Evolutionary conservation across 2,888 invertebrate genomes (phyloP), one percentile per base, ranked within the genome.

Genomic region (Caenorhabditis sp.): DNA sequence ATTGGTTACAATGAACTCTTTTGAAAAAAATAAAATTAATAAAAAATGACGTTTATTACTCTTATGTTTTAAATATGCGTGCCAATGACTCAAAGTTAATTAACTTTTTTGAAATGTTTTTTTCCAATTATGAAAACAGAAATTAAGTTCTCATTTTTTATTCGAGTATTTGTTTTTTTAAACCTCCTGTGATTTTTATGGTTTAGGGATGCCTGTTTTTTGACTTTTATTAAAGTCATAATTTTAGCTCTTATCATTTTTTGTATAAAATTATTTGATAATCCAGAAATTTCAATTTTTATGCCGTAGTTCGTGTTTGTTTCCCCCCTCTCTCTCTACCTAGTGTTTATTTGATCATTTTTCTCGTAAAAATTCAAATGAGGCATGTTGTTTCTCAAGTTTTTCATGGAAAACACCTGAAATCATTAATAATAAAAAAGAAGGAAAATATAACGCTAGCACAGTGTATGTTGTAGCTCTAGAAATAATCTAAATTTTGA

Each of bases 401-500:
- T 43, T 14, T 14, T 43, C 14, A 10, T 43, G 17, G 3, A 43
- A n/a, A n/a, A n/a, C n/a, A n/a, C n/a, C 43, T 43, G 10, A 31
- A 31, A 31, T 10, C 31, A 7, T 10, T 43, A 14, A 43, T 10
- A 10, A 14, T 17, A 43, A 43, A 43, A 43, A 43, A 43, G 14
- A 14, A 17, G 14, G 7, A 2, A 43, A 43, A 43, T 17, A 43
- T 14, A 43, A 43, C 14, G 5, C 43, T 43, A 43, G 58, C 53
- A 10, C 4, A 61, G 27, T 65, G 59, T 70, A 66, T 70, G 49
- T 54, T 70, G 70, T 70, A 70, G 31, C 31, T 31, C 31, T 31
- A 31, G 70, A 54, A 54, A 70, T 70, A 64, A 65, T 65, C 36
- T 26, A 61, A 52, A 60, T 61, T 63, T 63, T 59, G 21, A 25